Percentiles rank a stretch among this genome's conserved stretches.
Evolutionary conservation across 2,888 invertebrate genomes (phyloP).

Genomic region (Sesia apiformis): DNA sequence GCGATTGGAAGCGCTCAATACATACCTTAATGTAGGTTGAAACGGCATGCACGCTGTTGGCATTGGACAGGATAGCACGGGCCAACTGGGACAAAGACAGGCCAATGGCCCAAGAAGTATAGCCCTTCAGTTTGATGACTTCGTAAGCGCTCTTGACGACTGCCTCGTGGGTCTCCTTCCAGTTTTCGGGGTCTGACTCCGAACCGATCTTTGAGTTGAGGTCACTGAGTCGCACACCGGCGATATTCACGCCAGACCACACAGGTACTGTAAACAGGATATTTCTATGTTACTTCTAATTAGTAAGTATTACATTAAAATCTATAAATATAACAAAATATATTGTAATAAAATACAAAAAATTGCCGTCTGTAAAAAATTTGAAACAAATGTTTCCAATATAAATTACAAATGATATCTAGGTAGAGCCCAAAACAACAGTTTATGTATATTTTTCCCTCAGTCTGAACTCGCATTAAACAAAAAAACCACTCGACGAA

Average conservation of each 20-base stretch:
- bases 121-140: slow-evolving; percentile 90
- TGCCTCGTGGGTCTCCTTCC: slow-evolving; percentile 83
- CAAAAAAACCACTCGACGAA: no score
- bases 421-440: no score
- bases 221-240: slow-evolving; percentile 88
- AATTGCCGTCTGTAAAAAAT: no score
- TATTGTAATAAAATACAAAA: background rate
- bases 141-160: slow-evolving; percentile 92
- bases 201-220: slow-evolving; percentile 84
- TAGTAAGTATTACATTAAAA: no score
- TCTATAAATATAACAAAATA: background rate
- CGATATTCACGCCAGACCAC: slow-evolving; percentile 95
- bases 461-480: no score
- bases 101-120: slow-evolving; percentile 94
- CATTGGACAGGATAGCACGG: slow-evolving; percentile 82
- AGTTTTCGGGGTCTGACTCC: slow-evolving; percentile 83
- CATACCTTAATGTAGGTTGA: slow-evolving; percentile 84
- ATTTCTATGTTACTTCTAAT: background rate
- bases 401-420: no score
- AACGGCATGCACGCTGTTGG: slow-evolving; percentile 83
- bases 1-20: background rate
- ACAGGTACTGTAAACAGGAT: slow-evolving; percentile 80
- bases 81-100: slow-evolving; percentile 83
- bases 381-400: no score
- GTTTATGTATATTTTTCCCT: no score